These are phyloP conservation scores for Diachasmimorpha longicaudata DNA, from an alignment of 1,140 invertebrate genomes.

Conservation along the genomic window DNA sequence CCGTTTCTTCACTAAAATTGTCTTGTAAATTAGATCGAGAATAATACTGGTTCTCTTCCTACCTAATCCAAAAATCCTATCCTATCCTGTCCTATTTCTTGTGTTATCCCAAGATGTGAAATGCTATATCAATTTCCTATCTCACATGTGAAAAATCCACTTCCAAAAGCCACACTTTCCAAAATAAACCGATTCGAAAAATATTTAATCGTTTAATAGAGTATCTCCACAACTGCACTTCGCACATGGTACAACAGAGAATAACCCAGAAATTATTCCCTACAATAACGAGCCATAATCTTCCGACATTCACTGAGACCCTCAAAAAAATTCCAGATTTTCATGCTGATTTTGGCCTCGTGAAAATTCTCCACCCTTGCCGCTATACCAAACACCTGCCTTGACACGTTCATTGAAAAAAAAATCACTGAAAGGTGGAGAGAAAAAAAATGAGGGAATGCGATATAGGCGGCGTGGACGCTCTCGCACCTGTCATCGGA, in stretches of 20 bases:
- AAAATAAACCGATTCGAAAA: too few species aligned
- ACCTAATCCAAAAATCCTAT: too few species aligned
- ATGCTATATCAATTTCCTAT: too few species aligned
- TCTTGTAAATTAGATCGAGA: too few species aligned
- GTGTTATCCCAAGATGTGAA: too few species aligned
- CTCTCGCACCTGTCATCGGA: conserved; percentile 23
- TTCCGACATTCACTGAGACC: neutral
- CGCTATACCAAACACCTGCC: neutral
- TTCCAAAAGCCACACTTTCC: too few species aligned
- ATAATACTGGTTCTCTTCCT: too few species aligned
- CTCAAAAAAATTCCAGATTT: neutral
- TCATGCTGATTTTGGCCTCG: neutral
- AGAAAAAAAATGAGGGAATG: conserved; percentile 8
- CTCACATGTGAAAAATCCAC: too few species aligned
- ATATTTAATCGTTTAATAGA: neutral
- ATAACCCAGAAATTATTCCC: neutral
- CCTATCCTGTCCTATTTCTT: too few species aligned
- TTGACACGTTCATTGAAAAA: neutral
- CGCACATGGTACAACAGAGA: neutral
- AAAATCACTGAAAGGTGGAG: neutral
- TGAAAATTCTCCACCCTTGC: neutral
- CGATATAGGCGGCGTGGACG: neutral
- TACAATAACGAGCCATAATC: neutral
- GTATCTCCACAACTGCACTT: neutral
- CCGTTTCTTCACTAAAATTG: too few species aligned